Evolutionary conservation across 1,140 invertebrate genomes (phyloP).

Genomic region (Drosophila kanapiae): DNA sequence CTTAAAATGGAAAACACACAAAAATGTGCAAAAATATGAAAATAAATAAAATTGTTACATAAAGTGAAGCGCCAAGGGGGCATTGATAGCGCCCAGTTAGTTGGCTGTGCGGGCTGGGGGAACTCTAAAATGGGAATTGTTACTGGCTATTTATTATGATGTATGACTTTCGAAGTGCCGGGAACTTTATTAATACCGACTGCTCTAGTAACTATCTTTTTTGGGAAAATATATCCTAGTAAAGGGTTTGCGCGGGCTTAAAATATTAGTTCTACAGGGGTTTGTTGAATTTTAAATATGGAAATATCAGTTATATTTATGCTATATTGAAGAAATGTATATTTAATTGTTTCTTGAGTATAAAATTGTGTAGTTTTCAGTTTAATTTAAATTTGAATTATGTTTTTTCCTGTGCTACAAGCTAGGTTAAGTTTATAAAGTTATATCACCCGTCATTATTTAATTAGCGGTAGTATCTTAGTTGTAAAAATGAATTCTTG

Average conservation of each 20-base stretch:
- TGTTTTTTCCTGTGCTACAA: neutral
- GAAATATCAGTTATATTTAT: neutral
- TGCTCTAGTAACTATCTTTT: constrained; percentile 5
- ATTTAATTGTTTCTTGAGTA: neutral
- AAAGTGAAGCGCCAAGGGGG: constrained; percentile 18
- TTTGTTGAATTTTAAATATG: neutral
- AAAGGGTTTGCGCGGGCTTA: neutral
- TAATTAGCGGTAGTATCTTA: no score
- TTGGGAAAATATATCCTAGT: neutral
- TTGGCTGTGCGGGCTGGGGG: constrained; percentile 22
- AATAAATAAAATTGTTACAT: constrained; percentile 37
- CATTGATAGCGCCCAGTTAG: constrained; percentile 48
- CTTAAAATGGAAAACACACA: constrained; percentile 49
- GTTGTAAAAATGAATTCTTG: neutral
- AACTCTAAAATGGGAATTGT: constrained; percentile 30
- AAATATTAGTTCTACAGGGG: neutral
- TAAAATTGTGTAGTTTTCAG: neutral
- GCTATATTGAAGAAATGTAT: neutral
- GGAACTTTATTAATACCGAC: constrained; percentile 20
- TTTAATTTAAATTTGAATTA: neutral
- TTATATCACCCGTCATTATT: neutral
- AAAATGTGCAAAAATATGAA: constrained; percentile 33
- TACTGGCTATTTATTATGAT: constrained; percentile 76
- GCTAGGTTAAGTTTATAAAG: no score
- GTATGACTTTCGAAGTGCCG: constrained; percentile 48